phyloP scores from a whole-genome alignment of 1,140 invertebrate species.

The Nymphalis io region DNA sequence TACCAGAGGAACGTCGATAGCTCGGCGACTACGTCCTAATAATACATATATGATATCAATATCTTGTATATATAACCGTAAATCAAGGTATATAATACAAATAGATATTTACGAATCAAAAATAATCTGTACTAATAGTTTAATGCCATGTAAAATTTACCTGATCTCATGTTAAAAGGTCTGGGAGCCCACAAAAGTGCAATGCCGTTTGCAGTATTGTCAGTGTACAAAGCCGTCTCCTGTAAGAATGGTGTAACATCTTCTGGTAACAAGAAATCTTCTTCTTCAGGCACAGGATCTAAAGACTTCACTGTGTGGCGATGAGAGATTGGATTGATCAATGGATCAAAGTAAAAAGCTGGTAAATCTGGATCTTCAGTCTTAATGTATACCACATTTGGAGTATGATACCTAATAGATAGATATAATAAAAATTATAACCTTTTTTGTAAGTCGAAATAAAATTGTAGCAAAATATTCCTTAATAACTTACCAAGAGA shows the following conservation, averaged over 20 bases:
- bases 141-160: conserved; percentile 53
- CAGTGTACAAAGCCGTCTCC: conserved; percentile 97
- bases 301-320: conserved; percentile 92
- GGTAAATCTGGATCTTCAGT: conserved; percentile 99
- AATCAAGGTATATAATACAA: conserved; percentile 21
- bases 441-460: neutral
- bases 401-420: conserved; percentile 95
- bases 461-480: neutral
- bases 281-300: conserved; percentile 94
- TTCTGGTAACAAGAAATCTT: conserved; percentile 96
- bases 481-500: conserved; percentile 90
- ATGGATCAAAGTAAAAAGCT: conserved; percentile 99
- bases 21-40: conserved; percentile 89
- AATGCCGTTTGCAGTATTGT: conserved; percentile 99
- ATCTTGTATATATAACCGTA: too few relatives aligned
- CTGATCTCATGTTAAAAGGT: conserved; percentile 98
- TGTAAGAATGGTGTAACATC: conserved; percentile 95
- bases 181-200: conserved; percentile 98
- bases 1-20: conserved; percentile 98
- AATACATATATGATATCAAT: conserved; percentile 20
- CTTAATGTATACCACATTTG: conserved; percentile 99
- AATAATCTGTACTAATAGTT: too few relatives aligned
- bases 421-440: conserved; percentile 51
- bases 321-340: conserved; percentile 99
- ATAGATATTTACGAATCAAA: neutral